phyloP scores from a whole-genome alignment of 1,140 invertebrate genomes.

The Platyscapa corneri region DNA sequence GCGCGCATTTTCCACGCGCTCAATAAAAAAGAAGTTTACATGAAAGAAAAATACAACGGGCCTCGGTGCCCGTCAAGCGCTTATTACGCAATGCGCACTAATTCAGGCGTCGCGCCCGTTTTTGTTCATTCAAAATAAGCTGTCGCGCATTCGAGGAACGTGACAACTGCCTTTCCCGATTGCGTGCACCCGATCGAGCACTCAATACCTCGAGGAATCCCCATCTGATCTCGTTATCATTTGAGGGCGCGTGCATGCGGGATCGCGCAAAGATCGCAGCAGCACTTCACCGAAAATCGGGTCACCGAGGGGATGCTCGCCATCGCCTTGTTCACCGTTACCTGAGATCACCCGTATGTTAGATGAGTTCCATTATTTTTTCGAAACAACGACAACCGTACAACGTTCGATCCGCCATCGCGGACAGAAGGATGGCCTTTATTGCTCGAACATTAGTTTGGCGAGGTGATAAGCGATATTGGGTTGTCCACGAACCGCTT shows the following conservation, averaged over 20 bases:
- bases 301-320: too few relatives aligned
- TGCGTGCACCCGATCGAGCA: background rate
- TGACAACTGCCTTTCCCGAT: background rate
- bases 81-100: slow-evolving; percentile 32
- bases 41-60: slow-evolving; percentile 18
- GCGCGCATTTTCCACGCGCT: too few relatives aligned
- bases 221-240: background rate
- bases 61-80: background rate
- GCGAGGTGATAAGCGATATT: background rate
- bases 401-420: background rate
- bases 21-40: background rate
- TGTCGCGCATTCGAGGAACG: background rate
- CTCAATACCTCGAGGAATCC: background rate
- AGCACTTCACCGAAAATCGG: too few relatives aligned
- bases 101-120: background rate
- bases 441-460: background rate
- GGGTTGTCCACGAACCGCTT: too few relatives aligned
- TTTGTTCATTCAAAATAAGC: background rate
- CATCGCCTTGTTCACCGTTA: too few relatives aligned
- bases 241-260: background rate
- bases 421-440: background rate
- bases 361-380: background rate
- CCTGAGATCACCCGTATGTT: background rate
- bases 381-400: background rate
- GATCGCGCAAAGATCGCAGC: background rate